Base-by-base conservation (phyloP, 2,888 invertebrate species). In the Microplitis deprimator region DNA sequence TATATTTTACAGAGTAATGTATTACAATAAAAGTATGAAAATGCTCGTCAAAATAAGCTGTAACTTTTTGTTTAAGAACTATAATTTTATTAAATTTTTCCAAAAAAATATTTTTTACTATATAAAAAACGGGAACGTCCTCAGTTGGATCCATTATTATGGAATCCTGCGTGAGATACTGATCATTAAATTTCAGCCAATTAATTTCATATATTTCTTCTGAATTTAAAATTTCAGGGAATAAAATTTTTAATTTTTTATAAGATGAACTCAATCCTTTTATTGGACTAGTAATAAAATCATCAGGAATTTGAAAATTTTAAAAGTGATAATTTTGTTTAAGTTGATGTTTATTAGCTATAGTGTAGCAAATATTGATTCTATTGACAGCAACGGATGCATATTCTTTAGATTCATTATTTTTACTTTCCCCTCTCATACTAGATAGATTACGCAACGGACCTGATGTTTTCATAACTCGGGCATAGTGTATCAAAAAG, bases 401-500 rank as follows among this genome's bases (percentile, higher is more conserved):
- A 40, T 65, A 39, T 1, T 65, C 67, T 72, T 78, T 81, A 10
- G 65, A 70, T 39, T 76, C 69, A 20, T 73, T 73, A 70, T 81
- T 78, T 13, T 79, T 79, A 16, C 76, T 73, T 62, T 81, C 80
- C 62, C 75, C 79, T 16, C 80, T 69, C 80, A 80, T 78, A 7
- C 76, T 77, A 62, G 75, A 78, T 64, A 72, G 71, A 38, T 67
- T 62, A 38, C 75, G 71, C 17, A 79, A 39, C 8, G 80, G 79
- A 10, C 81, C 82, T 62, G 71, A 29, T 39, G 39, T 40, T 64
- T 75, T 64, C 69, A 80, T 79, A 2, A 79, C 20, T n/a, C 59
- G 29, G 29, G 79, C 62, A 64, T 81, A 82, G 68, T 82, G 81
- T 8, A 77, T n/a, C 29, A 64, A 64, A 10, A 64, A 64, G 17